Conservation (phyloP, 2,113 vertebrate genomes). For the Columbina picui region DNA sequence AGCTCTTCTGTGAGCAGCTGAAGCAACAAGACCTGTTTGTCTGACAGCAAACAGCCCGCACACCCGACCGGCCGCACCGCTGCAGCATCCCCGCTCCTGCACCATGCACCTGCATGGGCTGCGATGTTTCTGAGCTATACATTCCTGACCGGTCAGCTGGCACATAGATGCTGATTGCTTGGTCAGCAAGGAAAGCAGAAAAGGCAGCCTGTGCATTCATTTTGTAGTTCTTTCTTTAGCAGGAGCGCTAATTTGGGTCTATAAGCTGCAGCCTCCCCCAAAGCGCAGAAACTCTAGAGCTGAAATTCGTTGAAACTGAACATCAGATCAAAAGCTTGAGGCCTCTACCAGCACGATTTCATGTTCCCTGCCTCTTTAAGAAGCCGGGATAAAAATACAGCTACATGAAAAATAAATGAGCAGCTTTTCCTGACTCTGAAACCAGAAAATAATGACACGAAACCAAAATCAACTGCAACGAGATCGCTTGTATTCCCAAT, state of each 20-base stretch:
- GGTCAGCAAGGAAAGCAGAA: not conserved
- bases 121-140: not conserved
- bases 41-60: fast-evolving
- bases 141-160: fast-evolving
- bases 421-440: slow-evolving; percentile 34
- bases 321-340: not conserved
- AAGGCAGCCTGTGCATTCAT: not conserved
- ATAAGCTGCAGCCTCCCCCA: not conserved
- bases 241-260: not conserved
- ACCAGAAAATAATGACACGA: slow-evolving; percentile 37
- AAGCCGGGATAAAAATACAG: slow-evolving; percentile 24
- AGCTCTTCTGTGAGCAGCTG: not conserved
- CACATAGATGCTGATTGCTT: not conserved
- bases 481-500: not conserved
- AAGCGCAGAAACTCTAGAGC: not conserved
- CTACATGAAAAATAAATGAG: slow-evolving; percentile 65
- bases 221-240: not conserved
- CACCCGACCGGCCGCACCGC: not conserved
- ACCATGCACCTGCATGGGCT: not conserved
- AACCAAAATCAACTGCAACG: slow-evolving; percentile 43
- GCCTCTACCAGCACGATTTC: not conserved
- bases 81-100: not conserved
- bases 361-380: slow-evolving; percentile 10
- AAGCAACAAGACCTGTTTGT: not conserved
- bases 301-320: not conserved